phyloP scores from a whole-genome alignment of 2,888 invertebrate genomes.

The Cheilosia grossa region DNA sequence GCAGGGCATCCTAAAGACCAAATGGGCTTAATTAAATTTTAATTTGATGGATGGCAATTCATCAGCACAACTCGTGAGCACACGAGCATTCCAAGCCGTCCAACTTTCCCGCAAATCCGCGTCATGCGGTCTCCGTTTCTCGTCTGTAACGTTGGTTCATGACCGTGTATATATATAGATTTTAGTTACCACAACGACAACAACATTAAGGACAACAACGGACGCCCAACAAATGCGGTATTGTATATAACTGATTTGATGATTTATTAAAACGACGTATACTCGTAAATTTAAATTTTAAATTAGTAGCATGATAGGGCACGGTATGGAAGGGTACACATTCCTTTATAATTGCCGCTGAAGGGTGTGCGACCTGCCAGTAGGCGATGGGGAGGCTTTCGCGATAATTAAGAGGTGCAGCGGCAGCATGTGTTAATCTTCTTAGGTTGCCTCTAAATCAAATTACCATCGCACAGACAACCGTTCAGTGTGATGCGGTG shows the following conservation, averaged over 20 bases:
- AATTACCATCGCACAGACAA: slow-evolving; percentile 38
- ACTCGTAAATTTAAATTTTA: slow-evolving; percentile 68
- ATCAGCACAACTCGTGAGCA: slow-evolving; percentile 40
- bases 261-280: slow-evolving; percentile 69
- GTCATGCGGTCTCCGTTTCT: slow-evolving; percentile 45
- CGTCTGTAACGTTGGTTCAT: slow-evolving; percentile 23
- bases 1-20: not conserved
- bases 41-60: slow-evolving; percentile 68
- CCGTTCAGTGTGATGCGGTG: slow-evolving; percentile 30
- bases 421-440: slow-evolving; percentile 50
- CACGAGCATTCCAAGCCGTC: slow-evolving; percentile 41
- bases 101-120: slow-evolving; percentile 52
- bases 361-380: not conserved
- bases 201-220: slow-evolving; percentile 5
- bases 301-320: slow-evolving; percentile 35
- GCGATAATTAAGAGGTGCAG: not conserved
- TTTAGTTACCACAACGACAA: slow-evolving; percentile 21
- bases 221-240: slow-evolving; percentile 14
- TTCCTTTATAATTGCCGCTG: slow-evolving; percentile 41
- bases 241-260: slow-evolving; percentile 63
- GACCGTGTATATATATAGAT: not conserved
- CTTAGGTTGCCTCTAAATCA: slow-evolving; percentile 54
- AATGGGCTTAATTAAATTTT: slow-evolving; percentile 66
- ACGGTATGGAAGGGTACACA: not conserved
- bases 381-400: not conserved